Percentiles rank a stretch among this genome's conserved stretches.
Conservation (phyloP, 2,797 vertebrate species). For the Neosalanx taihuensis region DNA sequence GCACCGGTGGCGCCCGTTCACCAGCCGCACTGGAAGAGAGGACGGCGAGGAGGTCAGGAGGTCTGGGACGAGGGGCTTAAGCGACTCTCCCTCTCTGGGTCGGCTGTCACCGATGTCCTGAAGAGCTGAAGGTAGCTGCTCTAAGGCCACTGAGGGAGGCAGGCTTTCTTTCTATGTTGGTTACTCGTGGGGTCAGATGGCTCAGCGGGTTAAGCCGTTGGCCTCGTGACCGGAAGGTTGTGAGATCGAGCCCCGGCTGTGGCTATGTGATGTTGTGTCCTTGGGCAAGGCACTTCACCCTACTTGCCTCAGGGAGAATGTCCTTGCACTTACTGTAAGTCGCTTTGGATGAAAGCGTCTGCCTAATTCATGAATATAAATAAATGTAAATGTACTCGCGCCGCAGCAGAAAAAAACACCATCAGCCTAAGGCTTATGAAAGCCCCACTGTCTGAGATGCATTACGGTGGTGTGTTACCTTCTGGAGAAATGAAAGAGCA, state of each 20-base stretch:
- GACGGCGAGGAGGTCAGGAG: background rate
- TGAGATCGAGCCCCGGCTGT: too few species aligned
- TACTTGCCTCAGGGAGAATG: too few species aligned
- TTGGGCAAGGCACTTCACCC: too few species aligned
- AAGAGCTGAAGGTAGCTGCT: background rate
- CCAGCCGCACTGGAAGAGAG: slow-evolving; percentile 74
- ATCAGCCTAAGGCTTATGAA: slow-evolving; percentile 11
- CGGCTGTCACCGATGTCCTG: background rate
- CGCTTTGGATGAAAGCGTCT: too few species aligned
- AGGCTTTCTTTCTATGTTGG: background rate
- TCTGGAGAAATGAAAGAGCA: slow-evolving; percentile 7
- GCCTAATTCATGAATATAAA: too few species aligned
- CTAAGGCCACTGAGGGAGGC: background rate
- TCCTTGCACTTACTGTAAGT: too few species aligned
- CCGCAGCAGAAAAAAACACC: background rate
- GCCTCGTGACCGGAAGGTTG: too few species aligned
- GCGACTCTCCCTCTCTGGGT: background rate
- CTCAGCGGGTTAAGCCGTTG: too few species aligned
- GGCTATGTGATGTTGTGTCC: too few species aligned
- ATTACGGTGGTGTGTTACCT: slow-evolving; percentile 22
- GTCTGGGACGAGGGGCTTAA: background rate
- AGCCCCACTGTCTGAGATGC: slow-evolving; percentile 15
- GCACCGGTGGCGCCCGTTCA: slow-evolving; percentile 82
- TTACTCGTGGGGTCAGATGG: too few species aligned
- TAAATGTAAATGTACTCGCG: background rate